phyloP scores from a whole-genome alignment of 1,140 invertebrate species.

The Periplaneta americana region DNA sequence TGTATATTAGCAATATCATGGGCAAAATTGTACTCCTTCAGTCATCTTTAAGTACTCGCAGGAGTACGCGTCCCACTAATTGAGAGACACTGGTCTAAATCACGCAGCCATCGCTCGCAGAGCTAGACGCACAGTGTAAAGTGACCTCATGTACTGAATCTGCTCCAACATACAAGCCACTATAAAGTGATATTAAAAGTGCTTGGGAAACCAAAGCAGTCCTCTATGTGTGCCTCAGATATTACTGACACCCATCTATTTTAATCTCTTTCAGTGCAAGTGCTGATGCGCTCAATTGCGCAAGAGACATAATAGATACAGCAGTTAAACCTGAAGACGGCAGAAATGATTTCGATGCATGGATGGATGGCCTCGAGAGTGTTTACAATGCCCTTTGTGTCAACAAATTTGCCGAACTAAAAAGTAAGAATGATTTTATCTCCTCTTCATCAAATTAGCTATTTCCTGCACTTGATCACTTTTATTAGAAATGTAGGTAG shows the following conservation, averaged over 20 bases:
- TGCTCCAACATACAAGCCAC: not conserved
- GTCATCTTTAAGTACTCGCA: no score
- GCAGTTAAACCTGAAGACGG: not conserved
- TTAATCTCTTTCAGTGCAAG: not conserved
- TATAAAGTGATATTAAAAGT: not conserved
- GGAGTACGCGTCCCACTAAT: no score
- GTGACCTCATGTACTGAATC: not conserved
- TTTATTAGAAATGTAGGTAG: no score
- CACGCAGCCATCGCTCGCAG: no score
- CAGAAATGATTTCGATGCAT: not conserved
- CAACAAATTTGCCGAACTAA: not conserved
- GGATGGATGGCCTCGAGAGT: not conserved
- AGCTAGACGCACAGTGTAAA: not conserved
- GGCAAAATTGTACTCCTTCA: no score
- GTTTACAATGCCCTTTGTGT: not conserved
- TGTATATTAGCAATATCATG: no score
- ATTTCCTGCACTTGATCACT: no score
- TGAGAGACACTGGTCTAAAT: no score
- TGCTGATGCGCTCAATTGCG: not conserved
- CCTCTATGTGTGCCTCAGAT: not conserved
- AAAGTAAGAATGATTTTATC: not conserved
- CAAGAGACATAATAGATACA: not conserved
- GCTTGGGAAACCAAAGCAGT: not conserved
- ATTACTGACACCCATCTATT: not conserved
- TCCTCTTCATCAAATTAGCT: no score